A percentile compares a stretch with the other conserved stretches of the same genome.
These are phyloP conservation scores for Holocentrus rufus DNA, from an alignment of 2,797 vertebrate species.

Conservation along the genomic window DNA sequence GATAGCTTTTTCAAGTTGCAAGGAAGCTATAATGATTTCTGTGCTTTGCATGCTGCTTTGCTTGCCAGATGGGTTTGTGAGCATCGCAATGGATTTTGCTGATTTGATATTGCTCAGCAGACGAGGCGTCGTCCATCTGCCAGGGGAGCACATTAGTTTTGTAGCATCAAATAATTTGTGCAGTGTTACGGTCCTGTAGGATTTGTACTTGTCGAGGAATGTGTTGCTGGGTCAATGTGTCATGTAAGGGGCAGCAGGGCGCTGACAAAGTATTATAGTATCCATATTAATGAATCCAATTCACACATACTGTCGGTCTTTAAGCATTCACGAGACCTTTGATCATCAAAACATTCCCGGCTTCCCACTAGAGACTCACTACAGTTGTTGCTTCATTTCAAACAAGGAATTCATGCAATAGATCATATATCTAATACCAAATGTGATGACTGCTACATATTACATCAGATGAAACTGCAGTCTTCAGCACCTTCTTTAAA, in stretches of 20 bases:
- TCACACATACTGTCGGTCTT: neutral
- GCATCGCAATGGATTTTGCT: constrained; percentile 1
- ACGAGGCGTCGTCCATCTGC: neutral
- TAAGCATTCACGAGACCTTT: neutral
- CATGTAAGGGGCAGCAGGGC: neutral
- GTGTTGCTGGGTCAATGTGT: neutral
- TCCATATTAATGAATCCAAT: neutral
- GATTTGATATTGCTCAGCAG: neutral
- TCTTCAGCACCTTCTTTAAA: neutral
- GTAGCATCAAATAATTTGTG: neutral
- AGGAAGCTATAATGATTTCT: constrained; percentile 2
- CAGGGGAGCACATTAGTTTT: neutral
- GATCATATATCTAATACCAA: too few species aligned
- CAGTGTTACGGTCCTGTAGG: neutral
- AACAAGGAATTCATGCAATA: neutral
- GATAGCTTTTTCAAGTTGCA: neutral
- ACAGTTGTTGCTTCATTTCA: neutral
- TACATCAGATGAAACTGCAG: neutral
- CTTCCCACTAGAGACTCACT: neutral
- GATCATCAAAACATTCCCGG: neutral
- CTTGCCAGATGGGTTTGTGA: constrained; percentile 10
- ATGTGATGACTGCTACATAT: neutral
- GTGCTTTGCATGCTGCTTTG: neutral
- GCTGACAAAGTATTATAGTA: neutral
- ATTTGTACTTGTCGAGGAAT: neutral